phyloP scores from a whole-genome alignment of 2,113 vertebrate species.

The Thamnophis sirtalis region DNA sequence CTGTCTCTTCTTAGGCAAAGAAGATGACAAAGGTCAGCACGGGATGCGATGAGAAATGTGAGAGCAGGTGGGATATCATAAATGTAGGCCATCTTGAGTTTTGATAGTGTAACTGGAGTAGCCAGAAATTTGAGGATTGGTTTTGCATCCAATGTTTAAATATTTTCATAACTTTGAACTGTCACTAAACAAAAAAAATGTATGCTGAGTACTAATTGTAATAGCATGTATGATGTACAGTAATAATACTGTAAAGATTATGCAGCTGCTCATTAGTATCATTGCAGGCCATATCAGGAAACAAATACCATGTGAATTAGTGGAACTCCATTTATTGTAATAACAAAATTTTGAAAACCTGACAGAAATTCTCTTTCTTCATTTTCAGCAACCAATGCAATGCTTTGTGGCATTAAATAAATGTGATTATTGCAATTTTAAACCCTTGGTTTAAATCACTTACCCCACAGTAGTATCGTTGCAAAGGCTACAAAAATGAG shows the following conservation, averaged over 20 bases:
- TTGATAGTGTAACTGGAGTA: neutral
- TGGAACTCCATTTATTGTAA: too few relatives aligned
- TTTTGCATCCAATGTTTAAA: too few relatives aligned
- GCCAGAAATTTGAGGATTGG: neutral
- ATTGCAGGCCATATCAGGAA: neutral
- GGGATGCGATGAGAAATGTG: neutral
- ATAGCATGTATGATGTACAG: too few relatives aligned
- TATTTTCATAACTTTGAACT: too few relatives aligned
- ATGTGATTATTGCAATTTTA: neutral
- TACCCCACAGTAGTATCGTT: constrained; percentile 17
- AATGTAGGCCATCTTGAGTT: neutral
- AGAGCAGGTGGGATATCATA: neutral
- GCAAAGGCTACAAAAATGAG: neutral
- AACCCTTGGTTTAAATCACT: neutral
- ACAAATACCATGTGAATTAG: neutral
- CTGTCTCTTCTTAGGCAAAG: neutral
- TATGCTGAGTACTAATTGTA: too few relatives aligned
- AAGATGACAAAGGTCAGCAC: neutral
- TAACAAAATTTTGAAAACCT: too few relatives aligned
- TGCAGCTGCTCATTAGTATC: neutral
- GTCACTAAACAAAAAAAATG: too few relatives aligned
- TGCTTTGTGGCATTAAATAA: neutral
- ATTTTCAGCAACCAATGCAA: neutral
- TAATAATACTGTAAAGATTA: neutral
- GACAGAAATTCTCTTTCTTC: neutral